These are phyloP conservation scores for Syngnathoides biaculeatus DNA, from an alignment of 2,113 vertebrate species.

Conservation along the genomic window DNA sequence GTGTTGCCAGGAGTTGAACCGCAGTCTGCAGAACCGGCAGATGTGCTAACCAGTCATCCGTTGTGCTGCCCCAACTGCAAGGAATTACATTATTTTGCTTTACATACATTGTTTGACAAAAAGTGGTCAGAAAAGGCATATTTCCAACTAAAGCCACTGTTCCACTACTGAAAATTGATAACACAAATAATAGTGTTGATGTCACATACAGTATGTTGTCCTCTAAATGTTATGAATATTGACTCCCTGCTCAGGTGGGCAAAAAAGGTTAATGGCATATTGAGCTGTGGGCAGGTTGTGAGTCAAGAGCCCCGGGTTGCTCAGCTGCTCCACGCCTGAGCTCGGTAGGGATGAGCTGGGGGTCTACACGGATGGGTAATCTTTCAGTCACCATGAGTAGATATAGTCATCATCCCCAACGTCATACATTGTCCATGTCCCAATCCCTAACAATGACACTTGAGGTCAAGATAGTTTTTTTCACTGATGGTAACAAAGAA, in stretches of 20 bases:
- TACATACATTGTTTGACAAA: too few relatives aligned
- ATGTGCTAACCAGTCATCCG: too few relatives aligned
- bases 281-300: slow-evolving; percentile 64
- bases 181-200: background rate
- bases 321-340: slow-evolving; percentile 74
- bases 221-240: background rate
- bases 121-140: background rate
- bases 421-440: slow-evolving; percentile 12
- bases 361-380: background rate
- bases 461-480: background rate
- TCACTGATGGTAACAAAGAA: background rate
- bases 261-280: slow-evolving; percentile 68
- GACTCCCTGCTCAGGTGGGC: slow-evolving; percentile 44
- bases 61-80: too few relatives aligned
- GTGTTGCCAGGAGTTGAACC: too few relatives aligned
- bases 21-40: too few relatives aligned
- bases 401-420: slow-evolving; percentile 44
- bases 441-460: background rate
- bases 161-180: background rate
- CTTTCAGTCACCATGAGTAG: slow-evolving; percentile 30
- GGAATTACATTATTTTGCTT: too few relatives aligned
- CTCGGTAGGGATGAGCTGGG: slow-evolving; percentile 2
- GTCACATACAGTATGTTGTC: slow-evolving; percentile 2
- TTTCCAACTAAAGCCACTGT: background rate
- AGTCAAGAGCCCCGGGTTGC: slow-evolving; percentile 58